These are phyloP conservation scores for Tarsius wallacei DNA, from an alignment of 2,797 vertebrate genomes.

Conservation along the genomic window DNA sequence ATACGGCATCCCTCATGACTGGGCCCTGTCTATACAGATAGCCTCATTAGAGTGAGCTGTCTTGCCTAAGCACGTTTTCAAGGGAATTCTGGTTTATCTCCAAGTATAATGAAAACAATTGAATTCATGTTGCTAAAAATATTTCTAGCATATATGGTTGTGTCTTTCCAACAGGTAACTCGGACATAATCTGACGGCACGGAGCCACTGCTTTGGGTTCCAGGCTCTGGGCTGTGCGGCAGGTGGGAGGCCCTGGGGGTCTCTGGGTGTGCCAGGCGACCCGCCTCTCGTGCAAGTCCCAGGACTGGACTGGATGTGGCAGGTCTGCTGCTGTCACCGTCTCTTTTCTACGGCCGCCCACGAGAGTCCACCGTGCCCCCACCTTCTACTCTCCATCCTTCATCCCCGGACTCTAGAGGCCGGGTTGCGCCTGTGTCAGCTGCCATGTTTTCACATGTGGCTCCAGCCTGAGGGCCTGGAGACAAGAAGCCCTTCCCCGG, in stretches of 20 bases:
- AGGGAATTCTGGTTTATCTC: constrained; percentile 10
- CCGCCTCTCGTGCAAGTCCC: not conserved
- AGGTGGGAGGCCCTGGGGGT: too few relatives aligned
- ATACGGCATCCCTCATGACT: not conserved
- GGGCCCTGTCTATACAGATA: not conserved
- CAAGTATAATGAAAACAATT: not conserved
- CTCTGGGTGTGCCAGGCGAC: too few relatives aligned
- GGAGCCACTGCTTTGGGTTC: not conserved
- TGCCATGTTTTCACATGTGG: not conserved
- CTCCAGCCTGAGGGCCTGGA: not conserved
- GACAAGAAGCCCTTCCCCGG: not conserved
- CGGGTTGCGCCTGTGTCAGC: too few relatives aligned
- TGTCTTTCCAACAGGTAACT: not conserved
- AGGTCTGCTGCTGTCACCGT: too few relatives aligned
- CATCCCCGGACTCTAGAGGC: too few relatives aligned
- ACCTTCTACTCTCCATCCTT: too few relatives aligned
- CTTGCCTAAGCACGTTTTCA: not conserved
- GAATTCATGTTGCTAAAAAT: not conserved
- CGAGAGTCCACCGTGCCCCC: too few relatives aligned
- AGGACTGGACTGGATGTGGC: not conserved
- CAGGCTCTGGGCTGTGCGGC: not conserved
- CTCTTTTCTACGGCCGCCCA: too few relatives aligned
- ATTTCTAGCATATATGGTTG: not conserved
- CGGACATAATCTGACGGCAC: not conserved
- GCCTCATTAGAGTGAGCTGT: not conserved